Evolutionary conservation across 1,140 invertebrate species (phyloP).

Genomic region (Tenebrio molitor): DNA sequence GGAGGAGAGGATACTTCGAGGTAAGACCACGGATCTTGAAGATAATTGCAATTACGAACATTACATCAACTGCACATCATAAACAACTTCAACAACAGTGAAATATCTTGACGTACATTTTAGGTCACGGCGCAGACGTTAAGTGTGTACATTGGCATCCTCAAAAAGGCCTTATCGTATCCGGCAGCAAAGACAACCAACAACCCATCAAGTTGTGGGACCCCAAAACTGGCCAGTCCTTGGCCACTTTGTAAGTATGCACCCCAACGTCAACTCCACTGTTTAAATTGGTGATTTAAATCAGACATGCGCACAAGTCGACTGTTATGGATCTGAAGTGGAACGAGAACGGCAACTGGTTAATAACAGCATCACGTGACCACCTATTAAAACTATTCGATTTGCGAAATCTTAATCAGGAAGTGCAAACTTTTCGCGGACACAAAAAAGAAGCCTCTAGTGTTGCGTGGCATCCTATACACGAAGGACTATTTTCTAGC

Average conservation of each 20-base stretch:
- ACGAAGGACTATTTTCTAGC: slow-evolving; percentile 96
- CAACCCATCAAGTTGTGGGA: slow-evolving; percentile 99
- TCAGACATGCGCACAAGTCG: slow-evolving; percentile 97
- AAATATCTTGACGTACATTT: slow-evolving; percentile 42
- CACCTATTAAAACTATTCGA: slow-evolving; percentile 99
- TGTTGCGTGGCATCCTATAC: slow-evolving; percentile 97
- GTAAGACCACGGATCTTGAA: slow-evolving; percentile 68
- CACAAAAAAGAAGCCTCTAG: slow-evolving; percentile 99
- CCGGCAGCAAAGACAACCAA: slow-evolving; percentile 99
- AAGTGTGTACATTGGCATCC: slow-evolving; percentile 99
- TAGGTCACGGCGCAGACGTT: slow-evolving; percentile 98
- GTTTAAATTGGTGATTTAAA: slow-evolving; percentile 13
- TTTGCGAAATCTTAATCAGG: slow-evolving; percentile 92
- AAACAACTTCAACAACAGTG: neutral
- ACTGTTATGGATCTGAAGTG: slow-evolving; percentile 99
- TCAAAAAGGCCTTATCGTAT: slow-evolving; percentile 95
- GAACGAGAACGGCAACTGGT: slow-evolving; percentile 99
- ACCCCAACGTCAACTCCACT: neutral
- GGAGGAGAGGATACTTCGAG: slow-evolving; percentile 96
- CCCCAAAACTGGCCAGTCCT: slow-evolving; percentile 92
- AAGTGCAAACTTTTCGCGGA: slow-evolving; percentile 96
- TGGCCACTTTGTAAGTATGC: slow-evolving; percentile 81
- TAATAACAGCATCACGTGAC: slow-evolving; percentile 98
- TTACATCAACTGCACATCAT: neutral
- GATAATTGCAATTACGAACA: slow-evolving; percentile 28